phyloP scores from a whole-genome alignment of 1,140 invertebrate species.

The Diprion similis region DNA sequence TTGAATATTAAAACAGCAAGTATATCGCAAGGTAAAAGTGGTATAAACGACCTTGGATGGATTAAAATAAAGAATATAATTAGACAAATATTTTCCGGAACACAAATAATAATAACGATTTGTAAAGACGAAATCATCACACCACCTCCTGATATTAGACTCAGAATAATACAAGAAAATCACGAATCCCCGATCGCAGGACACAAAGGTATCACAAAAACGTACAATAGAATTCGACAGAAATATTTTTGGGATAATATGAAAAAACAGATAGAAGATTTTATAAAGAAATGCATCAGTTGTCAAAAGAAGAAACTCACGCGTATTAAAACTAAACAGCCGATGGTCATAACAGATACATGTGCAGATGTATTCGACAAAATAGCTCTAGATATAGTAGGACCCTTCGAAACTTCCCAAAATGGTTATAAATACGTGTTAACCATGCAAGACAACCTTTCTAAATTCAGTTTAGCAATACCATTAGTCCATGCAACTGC shows the following conservation, averaged over 20 bases:
- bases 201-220: conserved; percentile 33
- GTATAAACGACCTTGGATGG: not conserved
- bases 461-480: conserved; percentile 36
- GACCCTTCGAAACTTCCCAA: conserved; percentile 16
- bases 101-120: conserved; percentile 20
- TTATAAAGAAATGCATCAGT: conserved; percentile 22
- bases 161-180: not conserved
- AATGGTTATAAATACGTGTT: conserved; percentile 26
- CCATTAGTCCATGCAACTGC: conserved; percentile 31
- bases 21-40: conserved; percentile 6
- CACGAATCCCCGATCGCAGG: conserved; percentile 21
- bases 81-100: not conserved
- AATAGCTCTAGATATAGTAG: conserved; percentile 26
- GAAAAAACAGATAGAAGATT: conserved; percentile 21
- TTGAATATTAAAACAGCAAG: conserved; percentile 6
- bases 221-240: conserved; percentile 16
- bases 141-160: conserved; percentile 6
- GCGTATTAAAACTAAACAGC: not conserved
- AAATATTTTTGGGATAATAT: conserved; percentile 25
- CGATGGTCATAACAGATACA: conserved; percentile 25
- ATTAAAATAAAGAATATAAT: conserved; percentile 10
- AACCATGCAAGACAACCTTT: conserved; percentile 38
- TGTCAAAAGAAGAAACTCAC: conserved; percentile 30
- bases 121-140: conserved; percentile 17
- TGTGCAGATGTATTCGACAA: conserved; percentile 26